Conservation (phyloP, 2,113 vertebrate genomes). For the Dromaius novaehollandiae region DNA sequence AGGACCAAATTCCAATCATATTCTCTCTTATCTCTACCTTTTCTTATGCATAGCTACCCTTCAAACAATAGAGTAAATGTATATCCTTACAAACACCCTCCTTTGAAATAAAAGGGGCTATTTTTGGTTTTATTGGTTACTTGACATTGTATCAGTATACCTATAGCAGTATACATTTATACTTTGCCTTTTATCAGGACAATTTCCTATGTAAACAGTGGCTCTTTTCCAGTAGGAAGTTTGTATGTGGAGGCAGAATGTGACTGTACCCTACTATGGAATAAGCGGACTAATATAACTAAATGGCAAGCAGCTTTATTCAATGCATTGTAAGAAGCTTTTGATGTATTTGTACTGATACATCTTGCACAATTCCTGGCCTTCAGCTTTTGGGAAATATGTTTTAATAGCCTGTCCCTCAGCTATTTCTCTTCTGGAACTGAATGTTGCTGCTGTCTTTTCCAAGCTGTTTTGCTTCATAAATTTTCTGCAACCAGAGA, state of each 20-base stretch:
- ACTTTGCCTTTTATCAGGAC: background rate
- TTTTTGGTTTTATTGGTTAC: background rate
- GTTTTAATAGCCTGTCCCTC: background rate
- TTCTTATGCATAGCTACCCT: background rate
- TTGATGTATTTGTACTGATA: background rate
- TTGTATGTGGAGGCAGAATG: background rate
- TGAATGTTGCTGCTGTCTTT: background rate
- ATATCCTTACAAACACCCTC: background rate
- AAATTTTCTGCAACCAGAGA: background rate
- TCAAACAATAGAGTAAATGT: background rate
- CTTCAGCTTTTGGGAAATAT: background rate
- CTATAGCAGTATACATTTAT: background rate
- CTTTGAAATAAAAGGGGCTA: background rate
- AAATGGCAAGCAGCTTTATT: background rate
- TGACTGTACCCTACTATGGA: background rate
- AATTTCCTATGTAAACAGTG: background rate
- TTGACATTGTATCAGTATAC: background rate
- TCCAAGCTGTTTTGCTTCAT: background rate
- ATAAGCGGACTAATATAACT: background rate
- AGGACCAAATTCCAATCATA: background rate
- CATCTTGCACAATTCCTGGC: background rate
- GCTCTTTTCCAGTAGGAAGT: background rate
- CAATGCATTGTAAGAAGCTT: background rate
- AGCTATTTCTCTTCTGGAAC: background rate
- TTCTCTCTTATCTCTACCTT: background rate